phyloP scores from a whole-genome alignment of 2,797 vertebrate species.

The Amblyraja radiata region DNA sequence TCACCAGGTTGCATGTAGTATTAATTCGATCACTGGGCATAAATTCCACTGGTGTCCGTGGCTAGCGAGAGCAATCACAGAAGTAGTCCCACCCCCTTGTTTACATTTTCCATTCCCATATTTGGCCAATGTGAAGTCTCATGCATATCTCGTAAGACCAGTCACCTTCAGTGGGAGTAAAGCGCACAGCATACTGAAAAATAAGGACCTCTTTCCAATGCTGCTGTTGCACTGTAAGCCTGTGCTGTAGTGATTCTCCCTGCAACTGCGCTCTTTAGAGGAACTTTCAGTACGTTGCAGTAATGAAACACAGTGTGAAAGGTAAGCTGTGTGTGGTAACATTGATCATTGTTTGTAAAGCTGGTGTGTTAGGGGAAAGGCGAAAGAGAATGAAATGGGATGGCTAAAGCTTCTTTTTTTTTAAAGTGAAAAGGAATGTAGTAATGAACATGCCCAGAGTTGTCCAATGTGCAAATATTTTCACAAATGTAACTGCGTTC shows the following conservation, averaged over 20 bases:
- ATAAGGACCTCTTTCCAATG: conserved; percentile 1
- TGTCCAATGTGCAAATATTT: conserved; percentile 46
- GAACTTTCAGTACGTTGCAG: background rate
- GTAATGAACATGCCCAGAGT: conserved; percentile 52
- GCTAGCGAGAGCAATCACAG: conserved; percentile 2
- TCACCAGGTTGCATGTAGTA: background rate
- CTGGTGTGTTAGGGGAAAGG: background rate
- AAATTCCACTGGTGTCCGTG: conserved; percentile 14
- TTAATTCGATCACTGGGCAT: conserved; percentile 4
- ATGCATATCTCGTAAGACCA: conserved; percentile 50
- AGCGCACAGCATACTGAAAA: conserved; percentile 39
- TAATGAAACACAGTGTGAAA: conserved; percentile 35
- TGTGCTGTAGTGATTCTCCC: background rate
- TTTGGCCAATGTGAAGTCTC: conserved; percentile 62
- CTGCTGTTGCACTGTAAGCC: background rate
- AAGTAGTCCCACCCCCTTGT: conserved; percentile 65
- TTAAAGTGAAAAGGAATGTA: conserved; percentile 48
- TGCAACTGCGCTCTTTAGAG: background rate
- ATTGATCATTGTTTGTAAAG: background rate
- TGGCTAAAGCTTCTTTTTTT: background rate
- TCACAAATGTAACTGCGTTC: conserved; percentile 17
- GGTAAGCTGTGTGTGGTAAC: background rate
- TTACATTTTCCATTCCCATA: conserved; percentile 73
- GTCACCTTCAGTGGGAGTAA: conserved; percentile 55
- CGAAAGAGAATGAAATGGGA: background rate